A percentile compares a stretch with the other conserved stretches of the same genome.
phyloP scores from a whole-genome alignment of 2,888 invertebrate genomes.

The Heliconius ismenius region DNA sequence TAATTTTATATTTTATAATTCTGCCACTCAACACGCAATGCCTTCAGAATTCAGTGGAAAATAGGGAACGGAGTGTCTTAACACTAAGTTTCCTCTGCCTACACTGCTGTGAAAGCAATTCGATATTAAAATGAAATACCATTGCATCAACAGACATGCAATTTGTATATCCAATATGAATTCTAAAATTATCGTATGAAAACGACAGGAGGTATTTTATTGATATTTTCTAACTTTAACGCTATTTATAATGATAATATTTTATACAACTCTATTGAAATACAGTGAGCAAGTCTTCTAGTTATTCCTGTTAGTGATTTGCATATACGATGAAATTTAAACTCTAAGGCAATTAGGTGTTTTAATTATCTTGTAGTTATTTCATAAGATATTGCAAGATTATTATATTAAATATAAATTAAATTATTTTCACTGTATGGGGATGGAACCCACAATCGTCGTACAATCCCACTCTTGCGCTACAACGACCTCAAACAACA shows the following conservation, averaged over 20 bases:
- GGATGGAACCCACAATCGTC: too few species aligned
- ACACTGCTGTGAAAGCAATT: neutral
- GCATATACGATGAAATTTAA: slow-evolving; percentile 4
- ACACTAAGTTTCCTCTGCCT: too few species aligned
- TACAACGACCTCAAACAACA: neutral
- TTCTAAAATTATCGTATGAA: slow-evolving; percentile 23
- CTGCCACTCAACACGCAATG: too few species aligned
- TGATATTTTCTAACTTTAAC: slow-evolving; percentile 13
- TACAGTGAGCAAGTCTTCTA: neutral
- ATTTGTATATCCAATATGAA: neutral
- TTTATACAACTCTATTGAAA: slow-evolving; percentile 25
- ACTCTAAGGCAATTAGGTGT: neutral
- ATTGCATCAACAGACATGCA: neutral
- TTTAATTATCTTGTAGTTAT: neutral
- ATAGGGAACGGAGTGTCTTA: too few species aligned
- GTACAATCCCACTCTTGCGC: too few species aligned
- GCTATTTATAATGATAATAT: slow-evolving; percentile 7
- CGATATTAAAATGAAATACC: slow-evolving; percentile 15
- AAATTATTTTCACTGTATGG: too few species aligned
- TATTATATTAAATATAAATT: neutral
- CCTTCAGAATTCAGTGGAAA: too few species aligned
- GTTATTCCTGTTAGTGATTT: slow-evolving; percentile 8
- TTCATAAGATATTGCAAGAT: neutral
- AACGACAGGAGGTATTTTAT: slow-evolving; percentile 23
- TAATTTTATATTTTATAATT: too few species aligned